A percentile compares a stretch with the other conserved stretches of the same genome.
phyloP scores from a whole-genome alignment of 2,888 invertebrate species.

The Halocaridina rubra region DNA sequence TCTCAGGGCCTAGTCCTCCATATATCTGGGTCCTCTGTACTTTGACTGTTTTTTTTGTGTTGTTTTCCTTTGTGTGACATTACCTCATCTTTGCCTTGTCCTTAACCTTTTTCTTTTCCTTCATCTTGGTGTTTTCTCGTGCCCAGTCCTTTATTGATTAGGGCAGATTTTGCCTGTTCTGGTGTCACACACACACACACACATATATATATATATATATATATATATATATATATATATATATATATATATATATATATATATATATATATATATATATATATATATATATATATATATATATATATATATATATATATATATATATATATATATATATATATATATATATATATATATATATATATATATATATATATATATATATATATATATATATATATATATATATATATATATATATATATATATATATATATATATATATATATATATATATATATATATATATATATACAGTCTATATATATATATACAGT shows the following conservation, averaged over 20 bases:
- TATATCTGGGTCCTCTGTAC: no score
- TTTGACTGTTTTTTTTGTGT: no score
- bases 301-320: no score
- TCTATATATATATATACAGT: not conserved
- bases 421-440: not conserved
- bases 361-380: not conserved
- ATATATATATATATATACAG: not conserved
- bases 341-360: not conserved
- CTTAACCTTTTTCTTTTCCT: no score
- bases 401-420: not conserved
- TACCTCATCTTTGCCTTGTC: no score
- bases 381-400: not conserved
- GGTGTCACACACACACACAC: constrained; percentile 6
- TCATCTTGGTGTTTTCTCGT: no score
- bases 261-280: not conserved
- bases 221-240: constrained; percentile 13
- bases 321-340: not conserved
- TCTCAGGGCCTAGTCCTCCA: no score
- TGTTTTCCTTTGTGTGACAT: no score
- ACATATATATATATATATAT: constrained; percentile 17
- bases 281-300: no score
- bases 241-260: constrained; percentile 11
- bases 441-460: not conserved
- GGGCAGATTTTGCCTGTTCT: no score
- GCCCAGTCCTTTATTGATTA: no score